phyloP scores from a whole-genome alignment of 1,140 invertebrate species.

The Ctenoplectra terminalis region DNA sequence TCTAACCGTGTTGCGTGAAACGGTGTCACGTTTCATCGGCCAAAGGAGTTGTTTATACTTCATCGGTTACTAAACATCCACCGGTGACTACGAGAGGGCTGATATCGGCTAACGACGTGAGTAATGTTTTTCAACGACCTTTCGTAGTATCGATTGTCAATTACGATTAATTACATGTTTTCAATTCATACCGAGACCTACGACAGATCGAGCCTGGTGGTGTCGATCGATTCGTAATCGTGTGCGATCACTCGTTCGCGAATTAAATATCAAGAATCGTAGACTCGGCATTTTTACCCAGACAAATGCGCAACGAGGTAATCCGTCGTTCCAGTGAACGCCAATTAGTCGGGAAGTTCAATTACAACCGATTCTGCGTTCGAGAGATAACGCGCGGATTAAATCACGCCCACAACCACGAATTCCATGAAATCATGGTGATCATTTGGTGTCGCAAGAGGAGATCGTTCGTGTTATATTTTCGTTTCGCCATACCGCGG shows the following conservation, averaged over 20 bases:
- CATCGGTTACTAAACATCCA: background rate
- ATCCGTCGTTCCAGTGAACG: background rate
- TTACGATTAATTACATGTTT: background rate
- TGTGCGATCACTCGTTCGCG: background rate
- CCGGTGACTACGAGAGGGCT: slow-evolving; percentile 14
- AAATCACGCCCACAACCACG: background rate
- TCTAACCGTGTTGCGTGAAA: slow-evolving; percentile 1
- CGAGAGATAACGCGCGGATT: slow-evolving; percentile 19
- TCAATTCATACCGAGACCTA: background rate
- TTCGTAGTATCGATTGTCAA: background rate
- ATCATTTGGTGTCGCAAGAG: slow-evolving; percentile 12
- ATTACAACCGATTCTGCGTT: slow-evolving; percentile 36
- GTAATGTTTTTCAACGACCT: slow-evolving; percentile 32
- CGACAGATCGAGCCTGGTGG: background rate
- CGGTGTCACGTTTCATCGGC: slow-evolving; percentile 36
- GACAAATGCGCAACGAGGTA: background rate
- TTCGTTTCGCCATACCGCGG: background rate
- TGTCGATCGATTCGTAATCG: background rate
- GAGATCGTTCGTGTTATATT: background rate
- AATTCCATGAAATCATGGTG: background rate
- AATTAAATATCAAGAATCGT: background rate
- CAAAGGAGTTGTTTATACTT: slow-evolving; percentile 40
- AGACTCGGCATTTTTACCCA: background rate
- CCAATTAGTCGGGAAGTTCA: slow-evolving; percentile 30
- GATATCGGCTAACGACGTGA: slow-evolving; percentile 34